Base-by-base conservation (phyloP, 2,797 vertebrate species). In the Mionectes olivaceus region DNA sequence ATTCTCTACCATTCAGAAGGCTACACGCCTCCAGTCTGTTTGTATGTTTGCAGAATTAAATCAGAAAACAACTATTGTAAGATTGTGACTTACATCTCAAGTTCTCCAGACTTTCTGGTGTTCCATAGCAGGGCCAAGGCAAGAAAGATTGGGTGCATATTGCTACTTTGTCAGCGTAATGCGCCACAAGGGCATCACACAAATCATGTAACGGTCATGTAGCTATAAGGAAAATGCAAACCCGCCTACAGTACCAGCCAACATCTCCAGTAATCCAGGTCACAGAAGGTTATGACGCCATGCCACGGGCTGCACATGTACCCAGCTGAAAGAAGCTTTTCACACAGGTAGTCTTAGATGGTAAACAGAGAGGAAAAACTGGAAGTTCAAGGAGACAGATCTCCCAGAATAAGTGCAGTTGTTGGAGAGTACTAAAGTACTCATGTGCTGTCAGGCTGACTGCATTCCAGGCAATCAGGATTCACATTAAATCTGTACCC, bases 391-490 rank as follows among this genome's bases (percentile, higher is more conserved):
- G 56, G 22, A 89, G 79, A 88, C n/a, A 49, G 22, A 74, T 70
- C 78, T 85, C 49, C 41, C 63, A 83, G 56, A 94, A 95, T 79
- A 88, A 90, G n/a, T 63, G 56, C 61, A 76, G 65, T 68, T 90
- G 89, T 53, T 94, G 82, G 93, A 89, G 47, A 75, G 59, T 44
- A 92, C 95, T 97, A 95, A 97, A 53, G 35, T 87, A 94, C 92
- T 86, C 86, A 77, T 64, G 75, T 68, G 87, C 89, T 93, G 83
- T 92, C 73, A 93, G 93, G 76, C 24, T 87, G 64, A 93, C 67
- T 91, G 81, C 95, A 95, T 97, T 97, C 92, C 96, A 94, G 76
- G 68, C 95, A 97, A 96, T 83, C 92, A 96, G 90, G 93, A 91
- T 67, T 92, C 77, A 25, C 70, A 87, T 90, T 94, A 79, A 77